Evolutionary conservation across 1,140 invertebrate species (phyloP).

Genomic region (Matsumurasca onukii): DNA sequence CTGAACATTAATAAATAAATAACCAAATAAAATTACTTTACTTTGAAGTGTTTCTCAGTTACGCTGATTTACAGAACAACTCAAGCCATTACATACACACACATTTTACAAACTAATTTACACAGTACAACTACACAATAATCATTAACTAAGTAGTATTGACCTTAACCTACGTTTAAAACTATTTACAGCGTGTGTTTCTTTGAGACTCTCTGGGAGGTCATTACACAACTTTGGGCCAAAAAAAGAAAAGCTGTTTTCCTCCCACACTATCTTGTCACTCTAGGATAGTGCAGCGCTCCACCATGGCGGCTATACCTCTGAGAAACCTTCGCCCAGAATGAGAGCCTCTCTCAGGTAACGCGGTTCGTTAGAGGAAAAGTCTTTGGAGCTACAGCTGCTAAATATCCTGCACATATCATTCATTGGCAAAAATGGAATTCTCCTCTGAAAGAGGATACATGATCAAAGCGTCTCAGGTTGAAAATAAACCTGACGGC

Average conservation of each 20-base stretch:
- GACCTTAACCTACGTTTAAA: too few species aligned
- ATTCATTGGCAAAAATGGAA: too few species aligned
- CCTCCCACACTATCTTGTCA: not conserved
- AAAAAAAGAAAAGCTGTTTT: conserved; percentile 1
- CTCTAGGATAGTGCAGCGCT: not conserved
- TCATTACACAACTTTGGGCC: not conserved
- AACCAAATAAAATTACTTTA: not conserved
- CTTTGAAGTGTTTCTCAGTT: too few species aligned
- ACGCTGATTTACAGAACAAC: too few species aligned
- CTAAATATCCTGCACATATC: not conserved
- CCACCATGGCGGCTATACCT: conserved; percentile 3
- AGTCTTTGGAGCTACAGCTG: not conserved
- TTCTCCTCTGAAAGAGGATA: not conserved
- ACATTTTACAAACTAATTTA: too few species aligned
- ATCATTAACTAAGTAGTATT: too few species aligned
- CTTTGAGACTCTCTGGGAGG: not conserved
- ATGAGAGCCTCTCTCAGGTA: too few species aligned
- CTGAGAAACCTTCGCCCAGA: too few species aligned
- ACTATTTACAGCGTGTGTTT: conserved; percentile 2
- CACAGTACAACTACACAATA: too few species aligned
- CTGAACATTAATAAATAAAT: too few species aligned
- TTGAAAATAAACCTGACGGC: not conserved
- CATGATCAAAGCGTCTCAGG: not conserved
- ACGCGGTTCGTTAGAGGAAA: not conserved
- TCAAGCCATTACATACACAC: too few species aligned